Conservation (phyloP, 2,113 vertebrate species). For the Melanostigma gelatinosum region DNA sequence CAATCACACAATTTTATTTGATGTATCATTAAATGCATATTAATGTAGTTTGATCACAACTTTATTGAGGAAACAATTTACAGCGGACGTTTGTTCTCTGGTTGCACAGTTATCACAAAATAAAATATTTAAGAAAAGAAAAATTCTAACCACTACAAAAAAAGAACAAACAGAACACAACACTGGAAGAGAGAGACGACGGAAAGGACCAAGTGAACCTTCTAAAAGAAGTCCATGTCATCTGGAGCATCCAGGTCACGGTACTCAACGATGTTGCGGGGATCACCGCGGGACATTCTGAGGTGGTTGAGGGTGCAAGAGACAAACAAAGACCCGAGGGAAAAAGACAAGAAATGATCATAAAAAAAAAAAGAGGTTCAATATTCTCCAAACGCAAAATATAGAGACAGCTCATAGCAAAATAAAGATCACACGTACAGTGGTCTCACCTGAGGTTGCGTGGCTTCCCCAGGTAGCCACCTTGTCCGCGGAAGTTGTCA, state of each 20-base stretch:
- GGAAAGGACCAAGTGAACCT: conserved; percentile 10
- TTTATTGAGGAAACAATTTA: conserved; percentile 70
- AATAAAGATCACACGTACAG: conserved; percentile 53
- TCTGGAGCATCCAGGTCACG: conserved; percentile 93
- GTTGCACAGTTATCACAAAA: conserved; percentile 52
- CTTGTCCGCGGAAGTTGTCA: conserved; percentile 91
- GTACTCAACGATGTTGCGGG: conserved; percentile 92
- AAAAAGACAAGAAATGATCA: neutral
- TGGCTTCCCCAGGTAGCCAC: conserved; percentile 89
- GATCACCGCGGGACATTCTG: conserved; percentile 92
- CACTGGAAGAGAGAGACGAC: neutral
- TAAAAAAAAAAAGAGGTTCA: neutral
- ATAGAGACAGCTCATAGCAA: neutral
- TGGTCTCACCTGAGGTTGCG: conserved; percentile 89
- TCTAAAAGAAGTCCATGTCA: conserved; percentile 93
- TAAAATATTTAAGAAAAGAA: conserved; percentile 22
- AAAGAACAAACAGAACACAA: conserved; percentile 21
- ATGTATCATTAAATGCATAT: conserved; percentile 13
- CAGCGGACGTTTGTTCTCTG: conserved; percentile 34
- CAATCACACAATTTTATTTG: neutral
- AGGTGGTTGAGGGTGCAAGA: neutral
- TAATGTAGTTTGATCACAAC: conserved; percentile 29
- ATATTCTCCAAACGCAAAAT: neutral
- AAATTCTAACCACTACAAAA: conserved; percentile 27
- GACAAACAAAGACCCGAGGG: neutral